phyloP scores from a whole-genome alignment of 2,888 invertebrate species.

The Xylota sylvarum region DNA sequence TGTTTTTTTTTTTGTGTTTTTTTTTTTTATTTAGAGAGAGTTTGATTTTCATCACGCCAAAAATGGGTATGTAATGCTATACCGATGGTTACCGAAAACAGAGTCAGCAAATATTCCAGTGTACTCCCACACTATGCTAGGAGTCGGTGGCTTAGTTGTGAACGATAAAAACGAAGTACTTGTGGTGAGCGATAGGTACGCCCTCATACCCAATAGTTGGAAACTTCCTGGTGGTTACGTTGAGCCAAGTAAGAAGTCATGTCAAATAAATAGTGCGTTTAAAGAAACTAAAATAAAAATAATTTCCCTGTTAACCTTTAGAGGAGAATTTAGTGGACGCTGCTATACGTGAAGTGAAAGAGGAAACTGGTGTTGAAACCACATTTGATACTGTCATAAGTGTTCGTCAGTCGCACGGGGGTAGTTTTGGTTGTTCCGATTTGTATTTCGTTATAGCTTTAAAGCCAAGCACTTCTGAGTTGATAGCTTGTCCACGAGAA shows the following conservation, averaged over 20 bases:
- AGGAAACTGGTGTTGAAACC: conserved; percentile 94
- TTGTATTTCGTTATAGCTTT: conserved; percentile 93
- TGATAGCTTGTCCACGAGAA: conserved; percentile 91
- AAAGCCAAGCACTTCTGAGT: conserved; percentile 87
- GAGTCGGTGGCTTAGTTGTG: conserved; percentile 94
- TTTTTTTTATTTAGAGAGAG: conserved; percentile 86
- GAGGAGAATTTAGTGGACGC: conserved; percentile 94
- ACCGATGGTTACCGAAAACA: conserved; percentile 90
- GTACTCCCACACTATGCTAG: conserved; percentile 92
- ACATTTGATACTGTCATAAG: conserved; percentile 91
- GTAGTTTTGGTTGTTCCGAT: conserved; percentile 93
- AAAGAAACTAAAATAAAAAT: background rate
- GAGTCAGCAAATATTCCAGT: conserved; percentile 89
- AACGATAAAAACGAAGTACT: conserved; percentile 91
- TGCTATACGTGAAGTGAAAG: conserved; percentile 93
- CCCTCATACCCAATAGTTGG: conserved; percentile 87
- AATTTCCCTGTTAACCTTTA: conserved; percentile 82
- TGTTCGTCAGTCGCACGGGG: conserved; percentile 91
- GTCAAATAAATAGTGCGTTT: background rate
- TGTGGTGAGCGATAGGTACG: conserved; percentile 90
- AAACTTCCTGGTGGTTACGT: conserved; percentile 97
- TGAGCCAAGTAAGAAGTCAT: conserved; percentile 88
- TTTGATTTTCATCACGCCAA: conserved; percentile 96
- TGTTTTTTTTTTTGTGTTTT: conserved; percentile 20
- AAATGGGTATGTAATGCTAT: conserved; percentile 91